Base-by-base conservation (phyloP, 2,797 vertebrate species). In the Bradypodion pumilum region DNA sequence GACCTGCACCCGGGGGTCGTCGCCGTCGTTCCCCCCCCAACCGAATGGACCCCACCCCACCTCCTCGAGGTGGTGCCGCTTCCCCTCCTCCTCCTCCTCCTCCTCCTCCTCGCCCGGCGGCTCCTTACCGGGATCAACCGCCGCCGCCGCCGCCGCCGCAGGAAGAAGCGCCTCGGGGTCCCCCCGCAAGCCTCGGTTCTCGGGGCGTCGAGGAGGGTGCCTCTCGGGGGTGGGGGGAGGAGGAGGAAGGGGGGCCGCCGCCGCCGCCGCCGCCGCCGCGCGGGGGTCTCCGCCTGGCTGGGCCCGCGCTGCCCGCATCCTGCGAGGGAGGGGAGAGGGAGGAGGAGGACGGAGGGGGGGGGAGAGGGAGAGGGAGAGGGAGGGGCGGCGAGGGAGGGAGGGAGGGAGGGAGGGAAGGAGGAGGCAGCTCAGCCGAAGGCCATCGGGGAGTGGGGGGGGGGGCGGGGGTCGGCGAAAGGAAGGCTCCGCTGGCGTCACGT, bases 241-340 rank as follows among this genome's bases (percentile, higher is more conserved):
- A 37, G n/a, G n/a, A n/a, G n/a, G n/a, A 8, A 32, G 65, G 65
- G 65, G 32, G 2, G 70, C 40, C 70, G 70, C 40, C 49, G 75
- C 56, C 70, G 74, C 49, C 56, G 56, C 52, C 69, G 52, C 68
- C 46, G 32, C n/a, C 37, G 78, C 80, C 69, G 69, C 70, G 81
- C 81, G 63, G 81, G 81, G 46, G 25, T 76, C 65, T 65, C 65
- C 40, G 56, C 62, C 37, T 77, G 66, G 65, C 66, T 62, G 65
- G 52, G 16, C 74, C 63, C n/a, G 82, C 82, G 82, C 52, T 70
- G 82, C 52, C 75, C 75, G 82, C 82, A 84, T 78, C 82, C 82
- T 78, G 66, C 66, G n/a, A 25, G 25, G 66, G 25, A 21, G 44
- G 56, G 9, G 13, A 5, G 70, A n/a, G 5, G 40, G 1, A 62